phyloP scores from a whole-genome alignment of 2,113 vertebrate species.

The Pithys albifrons region DNA sequence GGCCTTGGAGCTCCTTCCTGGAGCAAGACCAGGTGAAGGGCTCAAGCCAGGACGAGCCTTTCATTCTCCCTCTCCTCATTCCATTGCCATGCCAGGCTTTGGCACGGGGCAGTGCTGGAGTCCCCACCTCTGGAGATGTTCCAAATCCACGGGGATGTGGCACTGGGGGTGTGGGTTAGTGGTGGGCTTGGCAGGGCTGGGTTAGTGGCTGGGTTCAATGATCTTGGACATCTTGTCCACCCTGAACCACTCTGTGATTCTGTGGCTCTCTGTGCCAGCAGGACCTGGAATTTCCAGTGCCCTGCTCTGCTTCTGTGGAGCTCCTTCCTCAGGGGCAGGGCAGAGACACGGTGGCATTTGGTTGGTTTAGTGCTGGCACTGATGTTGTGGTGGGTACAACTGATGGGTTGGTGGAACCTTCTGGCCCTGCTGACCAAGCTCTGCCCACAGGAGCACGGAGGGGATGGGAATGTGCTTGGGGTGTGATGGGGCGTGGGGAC shows the following conservation, averaged over 20 bases:
- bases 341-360: rapidly evolving
- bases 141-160: not conserved
- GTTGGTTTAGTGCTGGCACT: not conserved
- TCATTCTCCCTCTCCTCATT: not conserved
- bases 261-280: not conserved
- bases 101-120: not conserved
- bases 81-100: not conserved
- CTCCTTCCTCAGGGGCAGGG: not conserved
- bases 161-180: not conserved
- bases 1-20: not conserved
- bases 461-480: not conserved
- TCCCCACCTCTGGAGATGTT: not conserved
- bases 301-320: not conserved
- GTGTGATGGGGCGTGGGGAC: rapidly evolving
- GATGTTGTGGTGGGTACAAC: rapidly evolving
- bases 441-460: not conserved
- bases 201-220: not conserved
- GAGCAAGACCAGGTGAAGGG: not conserved
- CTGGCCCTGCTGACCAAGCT: too few relatives aligned
- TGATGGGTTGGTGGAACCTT: not conserved
- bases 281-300: not conserved
- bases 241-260: not conserved
- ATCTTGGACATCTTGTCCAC: not conserved
- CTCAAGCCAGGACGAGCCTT: not conserved
- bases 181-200: not conserved